phyloP scores from a whole-genome alignment of 2,797 vertebrate genomes.

The Lutra lutra region DNA sequence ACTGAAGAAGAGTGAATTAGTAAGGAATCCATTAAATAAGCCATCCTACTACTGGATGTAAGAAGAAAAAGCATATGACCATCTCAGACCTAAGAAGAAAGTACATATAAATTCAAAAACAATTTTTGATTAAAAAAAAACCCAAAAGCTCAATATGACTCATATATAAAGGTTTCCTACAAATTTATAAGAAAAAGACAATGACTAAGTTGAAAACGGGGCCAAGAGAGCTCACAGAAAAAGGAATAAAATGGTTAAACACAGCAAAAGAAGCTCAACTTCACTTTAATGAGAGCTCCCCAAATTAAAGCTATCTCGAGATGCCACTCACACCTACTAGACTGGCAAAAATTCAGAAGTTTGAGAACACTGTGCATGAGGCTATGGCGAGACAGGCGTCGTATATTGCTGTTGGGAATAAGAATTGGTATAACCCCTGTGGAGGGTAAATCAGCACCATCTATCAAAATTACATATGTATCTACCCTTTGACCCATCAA shows the following conservation, averaged over 20 bases:
- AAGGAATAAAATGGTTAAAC: not conserved
- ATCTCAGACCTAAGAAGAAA: not conserved
- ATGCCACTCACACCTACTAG: not conserved
- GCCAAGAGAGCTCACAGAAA: not conserved
- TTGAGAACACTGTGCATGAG: not conserved
- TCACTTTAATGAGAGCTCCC: not conserved
- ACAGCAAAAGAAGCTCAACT: not conserved
- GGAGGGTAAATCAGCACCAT: slow-evolving; percentile 63
- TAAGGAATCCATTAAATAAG: slow-evolving; percentile 8
- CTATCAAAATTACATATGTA: slow-evolving; percentile 68
- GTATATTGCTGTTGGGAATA: not conserved
- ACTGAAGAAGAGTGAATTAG: slow-evolving; percentile 16
- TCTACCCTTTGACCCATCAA: slow-evolving; percentile 41
- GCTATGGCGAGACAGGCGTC: not conserved
- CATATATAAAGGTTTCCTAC: not conserved
- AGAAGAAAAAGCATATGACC: not conserved
- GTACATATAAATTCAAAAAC: not conserved
- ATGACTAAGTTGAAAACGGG: not conserved
- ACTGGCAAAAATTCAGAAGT: not conserved
- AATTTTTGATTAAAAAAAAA: not conserved
- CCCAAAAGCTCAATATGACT: not conserved
- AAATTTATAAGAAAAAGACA: not conserved
- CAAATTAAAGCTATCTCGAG: not conserved
- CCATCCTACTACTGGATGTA: not conserved
- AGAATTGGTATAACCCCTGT: slow-evolving; percentile 20